Percentiles rank a stretch among this genome's conserved stretches.
Evolutionary conservation across 2,888 invertebrate species (phyloP).

Genomic region (Strigamia crassipes): DNA sequence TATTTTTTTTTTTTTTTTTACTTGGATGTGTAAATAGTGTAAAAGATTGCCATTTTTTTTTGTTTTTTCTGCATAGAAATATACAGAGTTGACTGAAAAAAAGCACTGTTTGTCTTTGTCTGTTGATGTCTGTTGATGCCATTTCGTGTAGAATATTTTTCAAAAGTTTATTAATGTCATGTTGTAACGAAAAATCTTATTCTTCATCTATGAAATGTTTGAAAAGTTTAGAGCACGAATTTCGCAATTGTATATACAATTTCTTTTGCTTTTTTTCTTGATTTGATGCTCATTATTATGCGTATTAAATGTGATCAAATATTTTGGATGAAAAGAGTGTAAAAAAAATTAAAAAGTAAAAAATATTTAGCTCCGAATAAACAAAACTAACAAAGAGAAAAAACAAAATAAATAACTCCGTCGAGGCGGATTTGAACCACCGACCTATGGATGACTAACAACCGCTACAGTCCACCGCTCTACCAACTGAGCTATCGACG

Average conservation of each 20-base stretch:
- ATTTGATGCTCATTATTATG: neutral
- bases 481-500: conserved; percentile 53
- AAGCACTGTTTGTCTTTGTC: conserved; percentile 8
- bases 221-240: neutral
- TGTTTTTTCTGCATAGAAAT: neutral
- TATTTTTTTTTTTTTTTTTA: neutral
- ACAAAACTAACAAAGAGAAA: neutral
- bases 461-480: conserved; percentile 44
- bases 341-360: too few relatives aligned
- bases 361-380: neutral
- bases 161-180: conserved; percentile 36
- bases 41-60: neutral
- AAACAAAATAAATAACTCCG: conserved; percentile 52
- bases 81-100: neutral
- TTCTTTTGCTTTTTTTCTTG: neutral
- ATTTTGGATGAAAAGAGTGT: neutral
- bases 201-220: conserved; percentile 7
- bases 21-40: neutral
- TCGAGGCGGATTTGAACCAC: conserved; percentile 56
- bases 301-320: conserved; percentile 9
- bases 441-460: conserved; percentile 55
- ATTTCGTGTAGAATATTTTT: conserved; percentile 23
- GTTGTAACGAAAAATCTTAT: neutral
- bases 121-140: conserved; percentile 25
- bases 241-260: neutral